Evolutionary conservation across 1,140 invertebrate genomes (phyloP), one percentile per base, ranked within the genome.

Genomic region (Camponotus floridanus): DNA sequence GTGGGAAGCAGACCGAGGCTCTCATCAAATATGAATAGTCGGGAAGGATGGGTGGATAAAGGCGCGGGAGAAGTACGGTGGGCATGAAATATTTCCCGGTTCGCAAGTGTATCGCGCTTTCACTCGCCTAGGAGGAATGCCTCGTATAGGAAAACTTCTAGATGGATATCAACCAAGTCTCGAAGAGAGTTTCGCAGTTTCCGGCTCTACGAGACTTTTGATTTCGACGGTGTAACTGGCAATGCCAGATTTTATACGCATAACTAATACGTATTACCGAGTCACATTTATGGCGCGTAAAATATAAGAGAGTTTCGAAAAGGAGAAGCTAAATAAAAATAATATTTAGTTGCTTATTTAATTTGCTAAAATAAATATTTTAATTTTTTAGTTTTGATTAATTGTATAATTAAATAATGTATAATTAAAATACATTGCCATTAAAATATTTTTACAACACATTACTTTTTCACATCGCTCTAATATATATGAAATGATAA

Each of bases 11-110:
- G 85, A 67, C 76, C 76, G 86, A 71, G 81, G 65, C 76, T 90
- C 87, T 91, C 90, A 91, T 92, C 87, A 92, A 91, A 91, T 92
- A 92, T 92, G 91, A 92, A 92, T 90, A 87, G 85, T 64, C 74
- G 65, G 88, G 59, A 86, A 73, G 89, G 89, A 89, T 90, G 91
- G 87, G 86, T 84, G 87, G 88, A 90, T 90, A 85, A 92, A 88
- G 78, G 57, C 48, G 67, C 76, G 45, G 76, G 62, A 33, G 78
- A 73, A 76, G 84, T 61, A 68, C 79, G 73, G 64, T 80, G 87
- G 76, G 84, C 83, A 91, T 92, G 90, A 92, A 92, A 92, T 92
- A 92, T 92, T 92, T 92, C 79, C 81, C 42, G 59, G 87, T 89
- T 59, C 86, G 86, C 84, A 83, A 88, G 87, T 91, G 90, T 87